Evolutionary conservation across 2,797 vertebrate genomes (phyloP).

Genomic region (Takifugu rubripes): DNA sequence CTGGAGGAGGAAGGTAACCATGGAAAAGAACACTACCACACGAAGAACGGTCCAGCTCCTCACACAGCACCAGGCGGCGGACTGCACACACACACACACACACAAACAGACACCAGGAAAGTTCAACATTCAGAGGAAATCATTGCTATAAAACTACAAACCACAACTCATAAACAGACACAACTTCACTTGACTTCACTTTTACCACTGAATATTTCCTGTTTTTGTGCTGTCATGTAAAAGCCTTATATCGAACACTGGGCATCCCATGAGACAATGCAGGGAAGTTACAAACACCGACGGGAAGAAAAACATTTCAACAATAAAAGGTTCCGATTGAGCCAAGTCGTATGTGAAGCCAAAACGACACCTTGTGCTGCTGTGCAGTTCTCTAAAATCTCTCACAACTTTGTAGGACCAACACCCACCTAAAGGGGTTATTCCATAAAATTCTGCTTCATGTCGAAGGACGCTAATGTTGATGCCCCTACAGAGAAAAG

Average conservation of each 20-base stretch:
- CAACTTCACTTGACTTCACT: no score
- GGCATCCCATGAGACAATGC: slow-evolving; percentile 32
- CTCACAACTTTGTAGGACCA: neutral
- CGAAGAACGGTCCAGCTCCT: slow-evolving; percentile 95
- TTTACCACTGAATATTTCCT: no score
- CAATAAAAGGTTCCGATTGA: slow-evolving; percentile 11
- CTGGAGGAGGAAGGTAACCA: slow-evolving; percentile 95
- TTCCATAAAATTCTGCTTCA: slow-evolving; percentile 98
- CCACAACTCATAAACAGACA: neutral
- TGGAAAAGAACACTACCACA: slow-evolving; percentile 98
- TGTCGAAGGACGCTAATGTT: slow-evolving; percentile 94
- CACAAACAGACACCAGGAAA: slow-evolving; percentile 1
- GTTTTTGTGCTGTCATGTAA: neutral
- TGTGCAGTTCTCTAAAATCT: neutral
- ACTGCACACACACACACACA: slow-evolving; percentile 67
- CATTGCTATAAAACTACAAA: neutral
- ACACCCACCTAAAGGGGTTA: slow-evolving; percentile 90
- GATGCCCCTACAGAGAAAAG: slow-evolving; percentile 82
- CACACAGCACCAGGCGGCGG: slow-evolving; percentile 89
- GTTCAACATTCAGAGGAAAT: neutral
- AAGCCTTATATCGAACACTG: no score
- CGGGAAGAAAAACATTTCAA: slow-evolving; percentile 56
- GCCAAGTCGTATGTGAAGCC: slow-evolving; percentile 3
- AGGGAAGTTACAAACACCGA: slow-evolving; percentile 57
- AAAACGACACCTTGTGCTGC: slow-evolving; percentile 9